Conservation (phyloP, 2,888 invertebrate species). For the Amaurobius ferox region DNA sequence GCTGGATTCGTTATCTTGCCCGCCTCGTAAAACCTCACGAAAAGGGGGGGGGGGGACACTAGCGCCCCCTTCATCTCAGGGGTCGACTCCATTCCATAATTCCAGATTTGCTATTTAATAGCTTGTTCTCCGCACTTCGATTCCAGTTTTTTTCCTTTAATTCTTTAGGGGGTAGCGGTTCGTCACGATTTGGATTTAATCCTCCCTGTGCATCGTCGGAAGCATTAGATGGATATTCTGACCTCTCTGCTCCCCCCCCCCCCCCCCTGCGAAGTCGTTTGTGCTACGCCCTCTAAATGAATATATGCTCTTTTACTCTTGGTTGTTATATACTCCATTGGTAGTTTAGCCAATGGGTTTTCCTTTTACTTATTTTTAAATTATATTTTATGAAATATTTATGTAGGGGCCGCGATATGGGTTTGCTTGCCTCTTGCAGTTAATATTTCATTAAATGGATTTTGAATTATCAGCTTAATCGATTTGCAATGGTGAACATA, state of each 20-base stretch:
- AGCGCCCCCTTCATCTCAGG: slow-evolving; percentile 5
- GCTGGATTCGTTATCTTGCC: slow-evolving; percentile 68
- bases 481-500: no score
- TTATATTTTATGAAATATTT: no score
- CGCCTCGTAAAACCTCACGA: slow-evolving; percentile 64
- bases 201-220: slow-evolving; percentile 18
- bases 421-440: no score
- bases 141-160: slow-evolving; percentile 22
- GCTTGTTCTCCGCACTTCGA: slow-evolving; percentile 61
- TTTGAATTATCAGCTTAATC: no score
- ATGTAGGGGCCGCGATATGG: no score
- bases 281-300: slow-evolving; percentile 30
- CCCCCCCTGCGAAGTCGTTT: slow-evolving; percentile 18
- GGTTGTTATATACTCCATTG: slow-evolving; percentile 30
- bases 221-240: slow-evolving; percentile 41
- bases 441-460: no score
- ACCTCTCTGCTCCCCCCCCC: neutral
- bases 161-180: slow-evolving; percentile 42
- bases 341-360: neutral
- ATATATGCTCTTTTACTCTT: slow-evolving; percentile 14
- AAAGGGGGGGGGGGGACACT: slow-evolving; percentile 22
- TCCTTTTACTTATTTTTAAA: no score
- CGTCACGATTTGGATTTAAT: slow-evolving; percentile 66
- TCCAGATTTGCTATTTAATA: slow-evolving; percentile 71
- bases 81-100: slow-evolving; percentile 55